Evolutionary conservation across 1,140 invertebrate genomes (phyloP), one percentile per base, ranked within the genome.

Genomic region (Dreissena polymorpha): DNA sequence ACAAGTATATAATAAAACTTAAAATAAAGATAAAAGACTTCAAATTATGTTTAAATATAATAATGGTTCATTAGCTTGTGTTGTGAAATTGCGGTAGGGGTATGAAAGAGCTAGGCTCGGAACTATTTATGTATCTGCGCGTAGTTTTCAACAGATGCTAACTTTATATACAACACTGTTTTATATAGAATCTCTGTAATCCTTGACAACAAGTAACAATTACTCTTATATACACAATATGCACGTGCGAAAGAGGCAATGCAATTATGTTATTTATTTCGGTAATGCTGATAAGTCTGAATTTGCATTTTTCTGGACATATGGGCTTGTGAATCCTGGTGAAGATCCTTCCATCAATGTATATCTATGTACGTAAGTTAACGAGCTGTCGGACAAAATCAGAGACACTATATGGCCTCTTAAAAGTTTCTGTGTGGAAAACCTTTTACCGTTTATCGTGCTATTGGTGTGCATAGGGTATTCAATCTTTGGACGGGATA

Each of bases 221-320:
- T 23, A 73, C 86, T n/a, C 82, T 83, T 49, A 90, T 89, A 18
- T 90, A 91, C 70, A 68, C 70, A 13, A 87, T 92, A 83, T 93
- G 92, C 83, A 92, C 89, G 7, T 64, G 87, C 0, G 90, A 92
- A 75, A 82, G 91, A 29, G 90, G 90, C 10, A 88, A 87, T 13
- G 88, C 91, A 18, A 87, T 92, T 53, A 84, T 91, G 65, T 71
- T 92, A 27, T 85, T 92, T 10, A 88, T 92, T 14, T 87, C 88
- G 10, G 89, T 92, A 12, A 49, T 93, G 0, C 75, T 92, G 0
- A 87, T 92, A 49, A 90, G 89, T 70, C 84, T 93, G 18, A 92
- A 93, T 84, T 88, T 91, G 25, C 91, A 92, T 76, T 91, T 88
- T 93, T 93, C 87, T 92, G 92, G 90, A 93, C 92, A 0, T 87